phyloP scores from a whole-genome alignment of 2,797 vertebrate species.

The Melanotaenia boesemani region DNA sequence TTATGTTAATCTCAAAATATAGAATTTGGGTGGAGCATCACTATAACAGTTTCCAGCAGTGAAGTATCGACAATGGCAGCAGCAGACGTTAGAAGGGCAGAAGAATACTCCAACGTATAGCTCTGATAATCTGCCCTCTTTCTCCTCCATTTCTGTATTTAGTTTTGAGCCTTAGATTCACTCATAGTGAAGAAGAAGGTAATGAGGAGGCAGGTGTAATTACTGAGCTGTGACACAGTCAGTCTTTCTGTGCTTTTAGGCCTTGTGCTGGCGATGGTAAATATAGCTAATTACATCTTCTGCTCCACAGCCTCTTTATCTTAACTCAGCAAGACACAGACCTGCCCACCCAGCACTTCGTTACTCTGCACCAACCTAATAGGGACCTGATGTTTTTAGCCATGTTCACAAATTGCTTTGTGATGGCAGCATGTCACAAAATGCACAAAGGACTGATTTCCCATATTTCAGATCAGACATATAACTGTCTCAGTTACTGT shows the following conservation, averaged over 20 bases:
- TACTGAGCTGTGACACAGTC: constrained; percentile 73
- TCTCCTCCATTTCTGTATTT: constrained; percentile 28
- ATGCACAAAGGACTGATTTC: constrained; percentile 27
- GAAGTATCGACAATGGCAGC: constrained; percentile 9
- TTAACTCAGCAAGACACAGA: constrained; percentile 82
- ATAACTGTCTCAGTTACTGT: neutral
- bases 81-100: neutral
- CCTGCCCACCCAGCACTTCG: constrained; percentile 80
- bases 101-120: constrained; percentile 13
- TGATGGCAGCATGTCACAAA: constrained; percentile 56
- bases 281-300: constrained; percentile 83
- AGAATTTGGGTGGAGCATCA: neutral
- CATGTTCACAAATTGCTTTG: constrained; percentile 68
- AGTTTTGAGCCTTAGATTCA: constrained; percentile 15
- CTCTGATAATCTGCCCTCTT: constrained; percentile 3
- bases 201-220: constrained; percentile 70
- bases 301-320: constrained; percentile 80
- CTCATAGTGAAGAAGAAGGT: constrained; percentile 35
- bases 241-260: constrained; percentile 65
- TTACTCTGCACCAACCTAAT: constrained; percentile 77
- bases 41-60: constrained; percentile 34
- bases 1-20: neutral
- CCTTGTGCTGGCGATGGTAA: constrained; percentile 70
- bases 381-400: constrained; percentile 62
- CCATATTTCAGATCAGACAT: constrained; percentile 25